Percentiles rank a stretch among this genome's conserved stretches.
Conservation (phyloP, 2,888 invertebrate genomes). For the Harpalus rufipes region DNA sequence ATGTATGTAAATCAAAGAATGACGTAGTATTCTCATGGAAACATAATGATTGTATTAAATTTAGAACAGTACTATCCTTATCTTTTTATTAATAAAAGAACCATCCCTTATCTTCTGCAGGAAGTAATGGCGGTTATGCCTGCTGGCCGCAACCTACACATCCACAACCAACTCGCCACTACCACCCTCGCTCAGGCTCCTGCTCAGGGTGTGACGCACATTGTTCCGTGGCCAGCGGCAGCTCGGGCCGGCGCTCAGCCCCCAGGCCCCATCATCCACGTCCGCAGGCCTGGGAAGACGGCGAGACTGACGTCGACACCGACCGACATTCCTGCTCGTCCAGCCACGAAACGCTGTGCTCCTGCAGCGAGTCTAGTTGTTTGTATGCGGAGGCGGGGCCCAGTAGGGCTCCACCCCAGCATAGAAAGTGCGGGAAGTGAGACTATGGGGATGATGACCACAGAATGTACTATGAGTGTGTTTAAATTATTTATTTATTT, state of each 20-base stretch:
- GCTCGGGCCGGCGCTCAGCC: slow-evolving; percentile 74
- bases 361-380: slow-evolving; percentile 83
- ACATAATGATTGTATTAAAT: no score
- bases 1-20: no score
- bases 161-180: slow-evolving; percentile 71
- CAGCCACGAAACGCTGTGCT: slow-evolving; percentile 81
- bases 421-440: slow-evolving; percentile 59
- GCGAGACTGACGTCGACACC: slow-evolving; percentile 77
- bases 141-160: slow-evolving; percentile 75
- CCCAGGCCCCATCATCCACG: slow-evolving; percentile 74
- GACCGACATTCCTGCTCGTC: slow-evolving; percentile 78
- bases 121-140: slow-evolving; percentile 73
- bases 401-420: slow-evolving; percentile 72
- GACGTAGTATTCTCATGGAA: no score
- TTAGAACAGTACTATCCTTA: no score
- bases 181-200: slow-evolving; percentile 72
- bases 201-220: slow-evolving; percentile 75
- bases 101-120: background rate
- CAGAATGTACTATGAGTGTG: background rate
- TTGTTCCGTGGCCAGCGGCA: slow-evolving; percentile 75
- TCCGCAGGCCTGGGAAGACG: slow-evolving; percentile 74
- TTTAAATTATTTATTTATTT: slow-evolving; percentile 56
- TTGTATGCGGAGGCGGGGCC: slow-evolving; percentile 81
- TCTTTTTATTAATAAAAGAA: no score
- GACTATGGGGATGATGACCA: background rate